Conservation (phyloP, 2,113 vertebrate genomes). For the Archilochus colubris region DNA sequence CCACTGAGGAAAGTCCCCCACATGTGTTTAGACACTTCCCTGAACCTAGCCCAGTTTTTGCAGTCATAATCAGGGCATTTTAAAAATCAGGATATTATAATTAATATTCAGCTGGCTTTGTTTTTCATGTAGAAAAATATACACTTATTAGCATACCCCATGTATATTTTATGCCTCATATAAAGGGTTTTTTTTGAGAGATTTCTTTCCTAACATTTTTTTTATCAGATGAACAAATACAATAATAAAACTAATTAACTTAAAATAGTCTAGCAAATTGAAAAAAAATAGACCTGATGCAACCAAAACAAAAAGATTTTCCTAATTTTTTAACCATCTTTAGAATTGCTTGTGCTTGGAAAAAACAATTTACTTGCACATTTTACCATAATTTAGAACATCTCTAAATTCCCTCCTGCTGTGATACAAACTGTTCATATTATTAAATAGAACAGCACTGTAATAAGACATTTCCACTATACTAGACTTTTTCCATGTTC, state of each 20-base stretch:
- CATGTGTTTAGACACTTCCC: background rate
- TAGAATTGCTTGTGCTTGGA: background rate
- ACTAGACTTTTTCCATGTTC: background rate
- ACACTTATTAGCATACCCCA: background rate
- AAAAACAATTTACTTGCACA: background rate
- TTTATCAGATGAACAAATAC: background rate
- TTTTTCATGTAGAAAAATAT: background rate
- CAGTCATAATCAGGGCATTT: background rate
- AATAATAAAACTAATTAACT: background rate
- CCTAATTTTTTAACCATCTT: background rate
- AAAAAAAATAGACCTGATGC: background rate
- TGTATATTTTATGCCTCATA: background rate
- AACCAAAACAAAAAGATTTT: background rate
- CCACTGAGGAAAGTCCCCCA: background rate
- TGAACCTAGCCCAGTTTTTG: background rate
- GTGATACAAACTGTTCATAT: background rate
- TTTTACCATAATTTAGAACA: background rate
- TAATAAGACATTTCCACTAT: background rate
- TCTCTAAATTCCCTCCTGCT: background rate
- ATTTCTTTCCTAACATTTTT: background rate
- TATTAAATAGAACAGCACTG: background rate
- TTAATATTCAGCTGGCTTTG: conserved; percentile 1
- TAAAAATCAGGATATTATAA: background rate
- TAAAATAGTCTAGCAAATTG: background rate
- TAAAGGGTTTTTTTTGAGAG: background rate